Evolutionary conservation across 2,888 invertebrate genomes (phyloP).

Genomic region (Gari tellinella): DNA sequence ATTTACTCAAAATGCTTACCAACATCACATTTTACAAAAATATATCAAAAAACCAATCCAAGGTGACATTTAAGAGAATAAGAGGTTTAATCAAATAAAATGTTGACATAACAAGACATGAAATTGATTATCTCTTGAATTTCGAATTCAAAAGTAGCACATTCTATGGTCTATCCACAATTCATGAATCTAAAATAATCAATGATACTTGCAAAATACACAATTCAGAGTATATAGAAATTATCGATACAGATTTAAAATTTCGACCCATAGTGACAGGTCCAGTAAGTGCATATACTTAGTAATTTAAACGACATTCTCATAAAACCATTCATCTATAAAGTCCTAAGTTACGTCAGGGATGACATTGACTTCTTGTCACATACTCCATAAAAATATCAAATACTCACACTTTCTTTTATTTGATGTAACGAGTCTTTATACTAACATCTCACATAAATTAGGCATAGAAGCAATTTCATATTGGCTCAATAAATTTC

Average conservation of each 20-base stretch:
- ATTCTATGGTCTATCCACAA: constrained; percentile 39
- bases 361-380: too few relatives aligned
- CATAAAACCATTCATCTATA: too few relatives aligned
- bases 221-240: not conserved
- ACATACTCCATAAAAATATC: too few relatives aligned
- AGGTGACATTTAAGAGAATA: constrained; percentile 12
- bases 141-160: constrained; percentile 21
- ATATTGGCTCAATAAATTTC: too few relatives aligned
- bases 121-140: constrained; percentile 24
- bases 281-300: too few relatives aligned
- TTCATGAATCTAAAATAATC: constrained; percentile 27
- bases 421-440: too few relatives aligned
- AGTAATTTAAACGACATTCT: too few relatives aligned
- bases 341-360: too few relatives aligned
- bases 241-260: constrained; percentile 34
- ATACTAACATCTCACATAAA: too few relatives aligned
- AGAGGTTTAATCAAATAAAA: not conserved
- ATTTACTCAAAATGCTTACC: constrained; percentile 29
- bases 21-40: constrained; percentile 21
- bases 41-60: constrained; percentile 11
- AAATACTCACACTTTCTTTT: too few relatives aligned
- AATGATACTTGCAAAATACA: not conserved
- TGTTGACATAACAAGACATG: constrained; percentile 5
- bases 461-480: too few relatives aligned
- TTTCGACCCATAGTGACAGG: constrained; percentile 26